Percentiles rank a stretch among this genome's conserved stretches.
phyloP scores from a whole-genome alignment of 35 echinoderm and acorn worm genomes.

The Apostichopus parvimensis region DNA sequence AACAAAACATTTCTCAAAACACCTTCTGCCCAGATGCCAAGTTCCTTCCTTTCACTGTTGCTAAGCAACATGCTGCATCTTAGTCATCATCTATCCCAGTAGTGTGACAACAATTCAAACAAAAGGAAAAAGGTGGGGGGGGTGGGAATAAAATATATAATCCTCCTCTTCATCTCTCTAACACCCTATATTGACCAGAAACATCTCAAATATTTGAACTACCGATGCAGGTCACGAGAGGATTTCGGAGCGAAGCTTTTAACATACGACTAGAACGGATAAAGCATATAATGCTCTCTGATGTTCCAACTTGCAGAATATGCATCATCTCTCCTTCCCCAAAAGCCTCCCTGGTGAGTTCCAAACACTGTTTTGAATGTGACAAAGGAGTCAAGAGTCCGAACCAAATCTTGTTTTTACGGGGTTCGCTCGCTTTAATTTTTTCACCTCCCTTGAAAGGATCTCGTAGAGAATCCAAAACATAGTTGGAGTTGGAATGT shows the following conservation, averaged over 20 bases:
- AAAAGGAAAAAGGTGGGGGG: background rate
- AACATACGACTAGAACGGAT: too few relatives aligned
- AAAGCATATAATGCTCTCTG: too few relatives aligned
- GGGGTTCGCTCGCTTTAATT: background rate
- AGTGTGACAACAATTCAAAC: background rate
- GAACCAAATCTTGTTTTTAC: background rate
- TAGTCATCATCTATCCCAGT: background rate
- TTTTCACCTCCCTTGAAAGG: background rate
- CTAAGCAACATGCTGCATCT: too few relatives aligned
- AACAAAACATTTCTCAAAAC: too few relatives aligned
- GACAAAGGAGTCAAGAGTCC: too few relatives aligned
- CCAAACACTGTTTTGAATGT: too few relatives aligned
- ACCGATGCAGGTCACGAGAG: background rate
- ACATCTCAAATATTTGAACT: constrained; percentile 5
- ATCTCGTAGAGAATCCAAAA: background rate
- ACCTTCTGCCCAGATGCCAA: too few relatives aligned
- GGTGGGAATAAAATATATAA: too few relatives aligned
- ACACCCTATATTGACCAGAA: background rate
- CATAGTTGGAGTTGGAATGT: background rate
- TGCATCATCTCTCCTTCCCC: too few relatives aligned
- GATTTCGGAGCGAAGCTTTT: too few relatives aligned
- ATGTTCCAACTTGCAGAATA: too few relatives aligned
- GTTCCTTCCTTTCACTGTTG: too few relatives aligned
- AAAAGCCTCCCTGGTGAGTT: background rate
- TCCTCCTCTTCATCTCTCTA: background rate